A percentile compares a stretch with the other conserved stretches of the same genome.
Evolutionary conservation across 2,797 vertebrate genomes (phyloP).

Genomic region (Coregonus sp.): DNA sequence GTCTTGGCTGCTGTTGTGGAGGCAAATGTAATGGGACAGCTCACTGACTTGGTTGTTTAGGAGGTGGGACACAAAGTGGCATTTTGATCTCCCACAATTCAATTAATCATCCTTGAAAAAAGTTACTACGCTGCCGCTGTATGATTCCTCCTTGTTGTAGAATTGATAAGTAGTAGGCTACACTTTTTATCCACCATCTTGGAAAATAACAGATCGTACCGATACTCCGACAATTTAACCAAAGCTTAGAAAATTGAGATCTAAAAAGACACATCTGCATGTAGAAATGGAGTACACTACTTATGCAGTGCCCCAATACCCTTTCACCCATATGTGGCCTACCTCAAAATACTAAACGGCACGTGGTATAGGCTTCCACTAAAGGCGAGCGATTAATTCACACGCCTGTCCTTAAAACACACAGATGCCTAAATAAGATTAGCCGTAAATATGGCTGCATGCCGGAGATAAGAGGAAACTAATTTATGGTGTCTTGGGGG

Average conservation of each 20-base stretch:
- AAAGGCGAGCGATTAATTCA: constrained; percentile 43
- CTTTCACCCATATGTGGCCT: constrained; percentile 24
- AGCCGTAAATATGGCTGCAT: constrained; percentile 56
- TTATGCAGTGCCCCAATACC: constrained; percentile 45
- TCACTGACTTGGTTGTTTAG: not conserved
- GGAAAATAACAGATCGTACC: not conserved
- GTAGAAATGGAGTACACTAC: constrained; percentile 13
- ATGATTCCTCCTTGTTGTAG: not conserved
- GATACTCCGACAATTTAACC: not conserved
- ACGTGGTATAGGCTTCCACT: constrained; percentile 40
- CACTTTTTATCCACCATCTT: not conserved
- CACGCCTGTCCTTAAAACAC: constrained; percentile 50
- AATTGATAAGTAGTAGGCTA: not conserved
- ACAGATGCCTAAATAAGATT: constrained; percentile 63
- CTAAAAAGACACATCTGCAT: constrained; percentile 1
- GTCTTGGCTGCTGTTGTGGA: not conserved
- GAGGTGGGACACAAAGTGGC: not conserved
- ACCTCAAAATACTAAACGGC: constrained; percentile 11
- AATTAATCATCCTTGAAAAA: not conserved
- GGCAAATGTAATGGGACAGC: not conserved
- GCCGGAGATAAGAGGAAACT: constrained; percentile 65
- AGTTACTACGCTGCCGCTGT: not conserved
- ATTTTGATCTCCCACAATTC: not conserved
- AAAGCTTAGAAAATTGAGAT: not conserved
- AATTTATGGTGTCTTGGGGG: constrained; percentile 58